Percentiles rank a stretch among this genome's conserved stretches.
Conservation (phyloP, 1,140 invertebrate genomes). For the Megalopta genalis region DNA sequence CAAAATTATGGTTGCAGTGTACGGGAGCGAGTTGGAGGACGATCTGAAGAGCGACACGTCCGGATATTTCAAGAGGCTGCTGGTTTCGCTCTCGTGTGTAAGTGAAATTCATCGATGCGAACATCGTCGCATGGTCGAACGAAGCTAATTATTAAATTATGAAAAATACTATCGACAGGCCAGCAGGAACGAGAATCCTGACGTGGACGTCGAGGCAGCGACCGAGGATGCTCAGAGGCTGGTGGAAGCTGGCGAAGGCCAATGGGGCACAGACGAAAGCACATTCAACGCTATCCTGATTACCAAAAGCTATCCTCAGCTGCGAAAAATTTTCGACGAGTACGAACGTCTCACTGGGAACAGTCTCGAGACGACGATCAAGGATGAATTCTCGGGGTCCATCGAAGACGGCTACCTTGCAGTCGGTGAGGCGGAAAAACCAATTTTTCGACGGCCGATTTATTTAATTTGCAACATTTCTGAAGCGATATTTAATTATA, state of each 20-base stretch:
- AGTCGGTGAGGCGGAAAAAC: constrained; percentile 84
- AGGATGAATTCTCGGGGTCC: constrained; percentile 92
- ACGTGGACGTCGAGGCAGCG: constrained; percentile 85
- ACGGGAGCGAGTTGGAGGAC: constrained; percentile 87
- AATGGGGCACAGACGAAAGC: constrained; percentile 94
- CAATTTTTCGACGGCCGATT: neutral
- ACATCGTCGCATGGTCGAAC: too few species aligned
- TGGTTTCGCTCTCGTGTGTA: constrained; percentile 87
- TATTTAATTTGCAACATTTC: too few species aligned
- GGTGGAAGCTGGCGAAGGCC: constrained; percentile 86
- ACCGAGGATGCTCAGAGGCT: constrained; percentile 86
- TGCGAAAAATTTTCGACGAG: constrained; percentile 89
- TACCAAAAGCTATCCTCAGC: constrained; percentile 89
- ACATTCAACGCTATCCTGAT: constrained; percentile 91
- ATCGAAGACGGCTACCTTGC: constrained; percentile 91
- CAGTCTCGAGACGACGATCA: constrained; percentile 92
- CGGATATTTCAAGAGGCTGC: constrained; percentile 91
- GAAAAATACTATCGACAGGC: constrained; percentile 68
- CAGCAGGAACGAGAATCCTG: constrained; percentile 78
- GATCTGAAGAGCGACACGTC: constrained; percentile 93
- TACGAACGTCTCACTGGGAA: constrained; percentile 88
- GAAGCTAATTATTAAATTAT: neutral
- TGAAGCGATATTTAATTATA: too few species aligned
- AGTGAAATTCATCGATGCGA: constrained; percentile 70
- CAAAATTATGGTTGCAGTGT: constrained; percentile 81